Base-by-base conservation (phyloP, 1,140 invertebrate species). In the Mylabris phalerata region DNA sequence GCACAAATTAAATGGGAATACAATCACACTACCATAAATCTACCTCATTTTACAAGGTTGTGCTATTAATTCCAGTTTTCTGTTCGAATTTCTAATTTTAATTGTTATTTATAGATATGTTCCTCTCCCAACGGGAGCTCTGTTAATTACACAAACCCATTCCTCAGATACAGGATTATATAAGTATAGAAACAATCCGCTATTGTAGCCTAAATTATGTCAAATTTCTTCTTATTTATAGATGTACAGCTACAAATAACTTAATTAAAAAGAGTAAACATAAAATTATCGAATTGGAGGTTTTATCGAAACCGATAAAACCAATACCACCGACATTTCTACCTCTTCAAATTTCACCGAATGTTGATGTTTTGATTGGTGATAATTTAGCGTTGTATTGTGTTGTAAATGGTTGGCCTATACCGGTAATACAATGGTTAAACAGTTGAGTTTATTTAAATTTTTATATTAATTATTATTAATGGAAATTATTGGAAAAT, bases 81-180 rank as follows among this genome's bases (percentile, higher is more conserved):
- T 11, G 5, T 57, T 57, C 4, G 19, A 25, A 48, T 7, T 11
- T 11, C 9, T 13, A 25, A 27, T 48, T 48, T 27, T 25, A 48
- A 25, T 57, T 55, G 9, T 19, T 10, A 58, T 45, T 70, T 69
- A 42, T 59, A 72, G 71, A 70, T 72, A 71, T 71, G 71, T 72
- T 71, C 71, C 69, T 70, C 67, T 71, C 57, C 67, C 71, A 57
- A 57, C 64, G 59, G 71, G 71, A 64, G 61, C 64, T 57, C 61
- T 72, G 58, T 64, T 72, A 67, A 69, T 72, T 61, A 63, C 60
- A 61, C 65, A 64, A 55, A 67, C 65, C 57, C 62, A 63, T 60
- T 56, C 59, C 52, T 62, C 61, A 50, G 68, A 72, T 65, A 48
- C 64, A 49, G 69, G 69, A 61, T 60, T 55, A 46, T 72, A 71